A percentile compares a stretch with the other conserved stretches of the same genome.
phyloP scores from a whole-genome alignment of 23 tunicate species.

The Botrylloides violaceus region DNA sequence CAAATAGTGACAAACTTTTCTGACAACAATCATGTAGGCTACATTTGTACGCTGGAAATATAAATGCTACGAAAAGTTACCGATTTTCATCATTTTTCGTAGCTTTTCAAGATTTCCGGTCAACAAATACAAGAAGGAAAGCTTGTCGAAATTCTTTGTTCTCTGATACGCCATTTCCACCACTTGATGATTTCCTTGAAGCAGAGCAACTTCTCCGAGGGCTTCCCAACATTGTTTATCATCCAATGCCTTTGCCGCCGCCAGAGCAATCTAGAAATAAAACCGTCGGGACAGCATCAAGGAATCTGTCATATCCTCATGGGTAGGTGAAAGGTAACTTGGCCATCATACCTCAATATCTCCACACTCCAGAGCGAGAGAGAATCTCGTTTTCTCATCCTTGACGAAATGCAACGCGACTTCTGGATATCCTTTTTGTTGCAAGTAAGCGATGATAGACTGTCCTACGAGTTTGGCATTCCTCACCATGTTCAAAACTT shows the following conservation, averaged over 20 bases:
- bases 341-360: conserved; percentile 97
- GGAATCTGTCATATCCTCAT: too few relatives aligned
- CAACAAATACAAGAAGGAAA: conserved; percentile 82
- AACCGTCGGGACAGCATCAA: neutral
- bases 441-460: conserved; percentile 97
- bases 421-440: conserved; percentile 99
- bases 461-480: conserved; percentile 97
- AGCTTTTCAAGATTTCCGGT: conserved; percentile 93
- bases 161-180: conserved; percentile 94
- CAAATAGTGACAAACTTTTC: too few relatives aligned
- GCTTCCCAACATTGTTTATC: conserved; percentile 98
- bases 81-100: conserved; percentile 98
- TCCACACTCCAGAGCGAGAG: conserved; percentile 93
- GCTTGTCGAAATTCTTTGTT: conserved; percentile 95
- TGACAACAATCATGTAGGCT: too few relatives aligned
- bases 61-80: too few relatives aligned
- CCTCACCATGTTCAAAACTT: conserved; percentile 95
- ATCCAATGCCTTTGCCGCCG: conserved; percentile 91
- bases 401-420: conserved; percentile 97
- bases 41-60: too few relatives aligned
- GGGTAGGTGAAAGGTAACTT: too few relatives aligned
- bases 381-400: conserved; percentile 90
- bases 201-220: conserved; percentile 91
- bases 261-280: conserved; percentile 65
- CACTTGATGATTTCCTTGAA: conserved; percentile 86